Conservation (phyloP, 2,888 invertebrate genomes). For the Alsophila aescularia region DNA sequence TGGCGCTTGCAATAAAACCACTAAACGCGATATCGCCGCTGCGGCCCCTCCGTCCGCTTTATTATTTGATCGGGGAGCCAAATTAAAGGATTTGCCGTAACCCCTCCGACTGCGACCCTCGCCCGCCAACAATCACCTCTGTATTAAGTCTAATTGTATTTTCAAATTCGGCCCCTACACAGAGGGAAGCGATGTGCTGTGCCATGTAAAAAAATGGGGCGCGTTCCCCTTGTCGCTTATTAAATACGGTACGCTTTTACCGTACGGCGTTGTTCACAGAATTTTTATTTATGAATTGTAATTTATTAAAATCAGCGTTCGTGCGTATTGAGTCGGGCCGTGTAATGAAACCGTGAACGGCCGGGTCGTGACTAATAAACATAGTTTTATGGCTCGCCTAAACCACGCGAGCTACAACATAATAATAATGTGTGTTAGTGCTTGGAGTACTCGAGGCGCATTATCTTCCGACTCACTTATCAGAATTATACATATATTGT, state of each 20-base stretch:
- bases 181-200: constrained; percentile 64
- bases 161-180: constrained; percentile 81
- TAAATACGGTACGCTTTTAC: constrained; percentile 60
- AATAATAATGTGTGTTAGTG: constrained; percentile 54
- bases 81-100: constrained; percentile 84
- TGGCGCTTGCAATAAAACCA: constrained; percentile 85
- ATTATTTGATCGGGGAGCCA: constrained; percentile 84
- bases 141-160: constrained; percentile 85
- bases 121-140: constrained; percentile 83
- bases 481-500: no score
- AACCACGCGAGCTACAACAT: constrained; percentile 60
- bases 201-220: constrained; percentile 80
- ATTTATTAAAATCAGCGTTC: constrained; percentile 52
- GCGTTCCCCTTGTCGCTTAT: constrained; percentile 70
- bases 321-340: constrained; percentile 57
- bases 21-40: constrained; percentile 82
- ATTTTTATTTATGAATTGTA: constrained; percentile 47
- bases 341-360: constrained; percentile 59
- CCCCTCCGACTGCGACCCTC: constrained; percentile 78
- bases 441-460: constrained; percentile 43
- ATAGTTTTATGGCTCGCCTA: constrained; percentile 60
- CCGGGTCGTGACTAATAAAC: constrained; percentile 69
- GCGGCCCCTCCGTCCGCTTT: constrained; percentile 76
- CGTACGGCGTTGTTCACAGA: constrained; percentile 54
- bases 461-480: constrained; percentile 53